Percentiles rank a stretch among this genome's conserved stretches.
These are phyloP conservation scores for Ferdinandea cuprea DNA, from an alignment of 2,888 invertebrate species.

Conservation along the genomic window DNA sequence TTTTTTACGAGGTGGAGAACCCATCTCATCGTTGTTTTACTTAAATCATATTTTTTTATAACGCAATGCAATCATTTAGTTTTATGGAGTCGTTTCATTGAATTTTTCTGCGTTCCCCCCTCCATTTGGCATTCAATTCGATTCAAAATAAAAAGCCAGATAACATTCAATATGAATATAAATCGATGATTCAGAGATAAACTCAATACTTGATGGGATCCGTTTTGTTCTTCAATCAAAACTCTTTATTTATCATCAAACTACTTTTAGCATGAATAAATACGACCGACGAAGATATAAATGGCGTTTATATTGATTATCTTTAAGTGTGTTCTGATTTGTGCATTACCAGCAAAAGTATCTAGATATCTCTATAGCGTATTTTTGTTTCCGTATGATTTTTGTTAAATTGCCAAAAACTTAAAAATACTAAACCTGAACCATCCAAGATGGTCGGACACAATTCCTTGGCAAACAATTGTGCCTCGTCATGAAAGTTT, in stretches of 20 bases:
- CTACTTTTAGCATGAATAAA: not conserved
- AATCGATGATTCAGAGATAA: too few relatives aligned
- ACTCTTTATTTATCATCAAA: not conserved
- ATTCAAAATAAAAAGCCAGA: too few relatives aligned
- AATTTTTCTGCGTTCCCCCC: too few relatives aligned
- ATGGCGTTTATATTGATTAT: conserved; percentile 23
- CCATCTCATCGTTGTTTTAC: too few relatives aligned
- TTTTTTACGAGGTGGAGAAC: too few relatives aligned
- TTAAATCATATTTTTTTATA: too few relatives aligned
- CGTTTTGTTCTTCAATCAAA: not conserved
- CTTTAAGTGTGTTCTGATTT: conserved; percentile 39
- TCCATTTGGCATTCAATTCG: too few relatives aligned
- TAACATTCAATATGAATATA: too few relatives aligned
- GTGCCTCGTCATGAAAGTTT: conserved; percentile 64
- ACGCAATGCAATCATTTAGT: too few relatives aligned
- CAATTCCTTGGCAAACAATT: conserved; percentile 63
- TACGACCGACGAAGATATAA: not conserved
- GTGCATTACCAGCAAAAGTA: conserved; percentile 38
- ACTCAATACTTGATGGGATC: too few relatives aligned
- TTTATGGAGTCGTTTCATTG: too few relatives aligned
- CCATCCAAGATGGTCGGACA: conserved; percentile 36
- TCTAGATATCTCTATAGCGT: not conserved
- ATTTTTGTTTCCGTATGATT: conserved; percentile 55
- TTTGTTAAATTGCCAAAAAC: conserved; percentile 67
- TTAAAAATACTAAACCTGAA: conserved; percentile 31